Evolutionary conservation across 2,797 vertebrate species (phyloP), one percentile per base, ranked within the genome.

Genomic region (Salarias fasciatus): DNA sequence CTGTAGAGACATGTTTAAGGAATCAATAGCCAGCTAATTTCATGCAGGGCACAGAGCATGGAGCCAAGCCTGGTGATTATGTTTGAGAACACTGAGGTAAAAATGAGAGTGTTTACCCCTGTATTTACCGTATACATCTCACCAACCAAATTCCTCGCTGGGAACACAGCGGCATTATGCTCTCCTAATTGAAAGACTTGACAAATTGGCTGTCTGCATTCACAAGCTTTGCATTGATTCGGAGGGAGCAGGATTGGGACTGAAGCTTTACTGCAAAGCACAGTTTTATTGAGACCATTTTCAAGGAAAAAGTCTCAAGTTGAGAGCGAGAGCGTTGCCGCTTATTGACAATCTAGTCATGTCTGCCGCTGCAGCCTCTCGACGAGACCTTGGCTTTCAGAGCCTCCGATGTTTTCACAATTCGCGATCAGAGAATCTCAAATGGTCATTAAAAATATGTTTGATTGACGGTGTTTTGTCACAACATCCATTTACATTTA

Each of bases 401-500:
- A 72, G 69, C 65, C 59, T 86, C 68, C 67, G 62, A 84, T 77
- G 80, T 82, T 83, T 89, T 88, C 78, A 72, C 77, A 79, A 72
- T 74, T 45, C 52, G 28, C 66, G 56, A 82, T 82, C 64, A 63
- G 53, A 75, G 88, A 89, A 86, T 89, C 75, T 82, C 86, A 86
- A 90, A 85, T 89, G 82, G 72, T 75, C 77, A 69, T 72, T 75
- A 88, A 90, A 86, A 64, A 58, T 70, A 4, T 24, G 52, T 85
- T 89, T 91, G 90, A 92, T 75, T 89, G 92, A 88, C 86, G 60
- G 44, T 50, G 76, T 85, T 87, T 88, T 90, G 86, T 90, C 87
- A 69, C 72, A 80, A 72, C 75, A 69, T 83, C 85, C 67, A 66
- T 85, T 80, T 79, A 64, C 63, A 85, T 86, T 86, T 79, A 58